Evolutionary conservation across 1,140 invertebrate genomes (phyloP).

Genomic region (Orchestia grillus): DNA sequence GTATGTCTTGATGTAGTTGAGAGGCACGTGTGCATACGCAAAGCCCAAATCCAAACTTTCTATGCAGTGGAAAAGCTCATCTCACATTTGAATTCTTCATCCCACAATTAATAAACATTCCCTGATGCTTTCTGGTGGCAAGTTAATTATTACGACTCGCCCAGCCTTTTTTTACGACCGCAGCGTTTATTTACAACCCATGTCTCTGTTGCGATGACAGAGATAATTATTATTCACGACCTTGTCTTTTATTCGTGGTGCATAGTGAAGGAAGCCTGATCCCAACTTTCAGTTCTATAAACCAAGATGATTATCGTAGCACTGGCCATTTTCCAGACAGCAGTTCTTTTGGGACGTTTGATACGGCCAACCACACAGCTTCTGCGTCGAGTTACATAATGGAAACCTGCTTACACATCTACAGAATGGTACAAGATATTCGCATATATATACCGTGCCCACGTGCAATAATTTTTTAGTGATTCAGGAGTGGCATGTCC

Average conservation of each 20-base stretch:
- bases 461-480: too few species aligned
- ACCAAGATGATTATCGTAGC: background rate
- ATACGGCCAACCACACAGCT: background rate
- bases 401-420: too few species aligned
- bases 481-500: too few species aligned
- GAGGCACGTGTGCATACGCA: background rate
- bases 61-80: background rate
- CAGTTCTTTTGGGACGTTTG: background rate
- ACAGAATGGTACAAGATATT: too few species aligned
- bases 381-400: too few species aligned
- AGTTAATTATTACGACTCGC: background rate
- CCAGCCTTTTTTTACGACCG: background rate
- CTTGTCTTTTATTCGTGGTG: background rate
- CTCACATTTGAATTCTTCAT: background rate
- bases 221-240: conserved; percentile 10
- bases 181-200: background rate
- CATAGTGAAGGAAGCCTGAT: background rate
- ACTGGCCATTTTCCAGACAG: background rate
- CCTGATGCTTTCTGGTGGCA: background rate
- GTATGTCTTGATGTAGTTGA: too few species aligned
- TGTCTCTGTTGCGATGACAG: background rate
- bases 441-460: too few species aligned
- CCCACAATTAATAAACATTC: background rate
- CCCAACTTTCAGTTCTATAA: background rate
- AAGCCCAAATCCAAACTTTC: background rate